phyloP scores from a whole-genome alignment of 1,140 invertebrate species.

The Euura lappo region DNA sequence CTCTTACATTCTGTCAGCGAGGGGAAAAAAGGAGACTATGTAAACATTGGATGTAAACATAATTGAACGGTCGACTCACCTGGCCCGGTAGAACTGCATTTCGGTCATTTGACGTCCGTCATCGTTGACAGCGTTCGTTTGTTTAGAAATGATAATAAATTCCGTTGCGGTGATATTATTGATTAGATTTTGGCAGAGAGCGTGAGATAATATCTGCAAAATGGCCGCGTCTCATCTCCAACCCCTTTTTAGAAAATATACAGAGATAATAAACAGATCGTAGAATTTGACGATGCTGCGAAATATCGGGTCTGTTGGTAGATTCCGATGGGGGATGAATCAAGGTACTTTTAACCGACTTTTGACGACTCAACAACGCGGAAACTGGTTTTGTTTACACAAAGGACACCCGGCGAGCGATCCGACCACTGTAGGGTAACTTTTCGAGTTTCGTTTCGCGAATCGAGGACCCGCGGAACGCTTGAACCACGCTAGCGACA shows the following conservation, averaged over 20 bases:
- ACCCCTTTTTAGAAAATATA: no score
- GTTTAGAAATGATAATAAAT: not conserved
- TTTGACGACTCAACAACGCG: not conserved
- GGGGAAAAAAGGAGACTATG: not conserved
- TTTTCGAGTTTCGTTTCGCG: not conserved
- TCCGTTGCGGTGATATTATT: not conserved
- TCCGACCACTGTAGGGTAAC: not conserved
- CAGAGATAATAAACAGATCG: no score
- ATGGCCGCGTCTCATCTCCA: not conserved
- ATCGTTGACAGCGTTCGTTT: not conserved
- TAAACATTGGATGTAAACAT: no score
- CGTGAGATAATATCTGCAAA: slow-evolving; percentile 3
- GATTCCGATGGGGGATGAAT: no score
- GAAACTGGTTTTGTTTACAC: not conserved
- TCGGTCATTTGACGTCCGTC: not conserved
- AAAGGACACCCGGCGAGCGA: not conserved
- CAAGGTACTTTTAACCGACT: no score
- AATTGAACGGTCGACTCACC: not conserved
- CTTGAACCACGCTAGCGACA: not conserved
- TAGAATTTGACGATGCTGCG: no score
- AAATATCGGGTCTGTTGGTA: no score
- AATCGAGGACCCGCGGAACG: not conserved
- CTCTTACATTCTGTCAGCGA: no score
- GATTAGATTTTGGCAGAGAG: not conserved
- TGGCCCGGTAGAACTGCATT: not conserved